These are phyloP conservation scores for Atrichornis clamosus DNA, from an alignment of 2,113 vertebrate genomes.

Conservation along the genomic window DNA sequence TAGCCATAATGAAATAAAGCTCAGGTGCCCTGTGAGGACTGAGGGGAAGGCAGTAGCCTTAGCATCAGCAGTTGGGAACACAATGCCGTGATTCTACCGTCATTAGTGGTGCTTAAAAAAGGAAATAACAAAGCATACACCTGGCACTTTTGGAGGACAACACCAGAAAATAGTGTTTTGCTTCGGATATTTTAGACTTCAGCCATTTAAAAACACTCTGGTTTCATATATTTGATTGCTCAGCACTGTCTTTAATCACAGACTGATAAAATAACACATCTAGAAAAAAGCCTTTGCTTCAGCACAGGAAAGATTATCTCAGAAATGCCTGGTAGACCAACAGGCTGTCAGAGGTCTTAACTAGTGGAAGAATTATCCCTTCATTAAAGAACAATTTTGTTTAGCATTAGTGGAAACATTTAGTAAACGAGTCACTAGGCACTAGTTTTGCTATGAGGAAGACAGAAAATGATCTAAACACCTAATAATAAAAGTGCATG, in stretches of 20 bases:
- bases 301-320: not conserved
- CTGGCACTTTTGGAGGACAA: not conserved
- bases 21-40: not conserved
- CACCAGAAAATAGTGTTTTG: not conserved
- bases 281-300: not conserved
- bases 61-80: not conserved
- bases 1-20: not conserved
- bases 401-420: not conserved
- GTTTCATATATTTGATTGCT: not conserved
- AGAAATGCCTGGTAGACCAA: not conserved
- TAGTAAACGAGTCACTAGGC: not conserved
- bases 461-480: not conserved
- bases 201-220: not conserved
- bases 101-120: not conserved
- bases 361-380: not conserved
- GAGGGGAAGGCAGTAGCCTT: not conserved
- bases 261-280: not conserved
- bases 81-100: not conserved
- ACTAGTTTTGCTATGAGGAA: not conserved
- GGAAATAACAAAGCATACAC: not conserved
- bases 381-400: slow-evolving; percentile 10
- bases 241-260: slow-evolving; percentile 1
- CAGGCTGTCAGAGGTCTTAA: not conserved
- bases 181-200: not conserved
- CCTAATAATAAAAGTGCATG: not conserved